A percentile compares a stretch with the other conserved stretches of the same genome.
Evolutionary conservation across 2,888 invertebrate genomes (phyloP).

Genomic region (Brassicogethes aeneus): DNA sequence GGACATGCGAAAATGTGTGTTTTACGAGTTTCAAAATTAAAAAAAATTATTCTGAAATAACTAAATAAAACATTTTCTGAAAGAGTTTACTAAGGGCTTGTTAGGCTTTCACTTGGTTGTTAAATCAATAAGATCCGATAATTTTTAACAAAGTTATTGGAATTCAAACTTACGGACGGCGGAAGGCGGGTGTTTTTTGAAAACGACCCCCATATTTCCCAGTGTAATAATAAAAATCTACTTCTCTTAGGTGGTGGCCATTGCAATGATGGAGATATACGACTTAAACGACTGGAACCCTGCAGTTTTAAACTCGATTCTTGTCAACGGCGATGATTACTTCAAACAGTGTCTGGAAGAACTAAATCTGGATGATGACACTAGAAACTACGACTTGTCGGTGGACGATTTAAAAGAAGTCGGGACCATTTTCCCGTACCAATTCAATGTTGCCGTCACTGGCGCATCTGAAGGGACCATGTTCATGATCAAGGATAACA

Average conservation of each 20-base stretch:
- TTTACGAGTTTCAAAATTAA: too few relatives aligned
- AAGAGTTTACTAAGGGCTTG: too few relatives aligned
- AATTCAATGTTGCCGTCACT: constrained; percentile 48
- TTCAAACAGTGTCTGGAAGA: constrained; percentile 43
- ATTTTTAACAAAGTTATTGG: too few relatives aligned
- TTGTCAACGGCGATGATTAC: constrained; percentile 50
- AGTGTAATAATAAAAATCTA: constrained; percentile 1
- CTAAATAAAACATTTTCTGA: too few relatives aligned
- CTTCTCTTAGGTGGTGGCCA: constrained; percentile 23
- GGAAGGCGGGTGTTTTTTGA: too few relatives aligned
- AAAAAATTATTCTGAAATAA: too few relatives aligned
- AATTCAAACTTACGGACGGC: too few relatives aligned
- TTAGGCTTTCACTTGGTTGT: too few relatives aligned
- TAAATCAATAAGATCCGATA: too few relatives aligned
- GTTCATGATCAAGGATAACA: constrained; percentile 46
- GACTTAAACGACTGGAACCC: constrained; percentile 54
- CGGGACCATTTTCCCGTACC: constrained; percentile 50
- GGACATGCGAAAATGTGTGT: too few relatives aligned
- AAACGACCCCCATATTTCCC: too few relatives aligned
- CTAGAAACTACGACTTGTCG: constrained; percentile 48
- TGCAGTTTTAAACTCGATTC: constrained; percentile 53
- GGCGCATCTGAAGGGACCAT: constrained; percentile 53
- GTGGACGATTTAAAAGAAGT: constrained; percentile 48
- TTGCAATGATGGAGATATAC: constrained; percentile 51
- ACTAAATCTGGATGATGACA: constrained; percentile 43